Evolutionary conservation across 37 sponge, comb jelly and placozoan species (phyloP), one percentile per base, ranked within the genome.

Genomic region (Chondrosia reniformis): DNA sequence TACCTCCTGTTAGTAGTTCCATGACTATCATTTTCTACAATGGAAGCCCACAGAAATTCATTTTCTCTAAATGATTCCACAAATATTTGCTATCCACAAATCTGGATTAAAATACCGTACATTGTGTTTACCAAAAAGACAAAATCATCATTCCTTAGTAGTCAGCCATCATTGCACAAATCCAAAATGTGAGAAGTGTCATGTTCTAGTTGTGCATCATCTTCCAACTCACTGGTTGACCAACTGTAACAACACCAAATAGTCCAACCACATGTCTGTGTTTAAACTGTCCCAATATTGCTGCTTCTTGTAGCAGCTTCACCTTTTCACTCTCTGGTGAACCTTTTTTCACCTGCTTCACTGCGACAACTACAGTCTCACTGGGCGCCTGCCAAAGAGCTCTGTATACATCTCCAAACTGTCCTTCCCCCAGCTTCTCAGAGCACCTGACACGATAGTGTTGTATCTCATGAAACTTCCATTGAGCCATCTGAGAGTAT

Each of bases 361-460:
- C 67, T 33, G 67, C 67, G 9, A 66, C 67, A 31, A 36, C 39
- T 8, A 36, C 36, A 5, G 67, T 32, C 9, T 40, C 67, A 19
- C 13, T 31, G 38, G 38, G 37, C 13, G 39, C 39, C 67, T 66
- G 32, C 37, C 42, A 46, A 4, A 30, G 49, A 10, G 75, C 75
- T 74, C 45, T 74, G 75, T 46, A 74, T 25, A 74, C 75, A 7
- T 46, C 52, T 27, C 75, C 75, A 74, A 74, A 74, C 52, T 44
- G 52, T 8, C 75, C 75, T 33, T 46, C 52, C 19, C 75, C 75
- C 28, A 74, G 28, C 52, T 74, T 66, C 38, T 31, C 17, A 37
- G 67, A 66, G 38, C 32, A 19, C 30, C 19, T 12, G 38, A 66
- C 67, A 8, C 39, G 32, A 17, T 12, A 36, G 7, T 40, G 7